phyloP scores from a whole-genome alignment of 2,113 vertebrate species.

The pig (Sus scrofa) region T2T-Sscrofa CM000820.6:115937001-115937500 shows the following conservation, averaged over 20 bases:
- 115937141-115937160: background rate
- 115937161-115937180: background rate
- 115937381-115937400: background rate
- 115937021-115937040: background rate
- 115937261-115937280: background rate
- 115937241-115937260: background rate
- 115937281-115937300: background rate
- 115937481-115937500: background rate
- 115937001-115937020: background rate
- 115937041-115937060: background rate
- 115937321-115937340: background rate
- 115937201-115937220: background rate
- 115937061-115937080: background rate
- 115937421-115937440: background rate
- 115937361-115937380: background rate
- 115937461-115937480: background rate
- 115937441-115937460: background rate
- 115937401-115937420: background rate
- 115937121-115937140: background rate
- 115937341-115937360: background rate
- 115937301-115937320: slow-evolving; percentile 7
- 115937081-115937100: background rate
- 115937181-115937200: background rate
- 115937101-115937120: background rate
- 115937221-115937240: background rate